Base-by-base conservation (phyloP, 2,888 invertebrate genomes). In the Ditula angustiorana region DNA sequence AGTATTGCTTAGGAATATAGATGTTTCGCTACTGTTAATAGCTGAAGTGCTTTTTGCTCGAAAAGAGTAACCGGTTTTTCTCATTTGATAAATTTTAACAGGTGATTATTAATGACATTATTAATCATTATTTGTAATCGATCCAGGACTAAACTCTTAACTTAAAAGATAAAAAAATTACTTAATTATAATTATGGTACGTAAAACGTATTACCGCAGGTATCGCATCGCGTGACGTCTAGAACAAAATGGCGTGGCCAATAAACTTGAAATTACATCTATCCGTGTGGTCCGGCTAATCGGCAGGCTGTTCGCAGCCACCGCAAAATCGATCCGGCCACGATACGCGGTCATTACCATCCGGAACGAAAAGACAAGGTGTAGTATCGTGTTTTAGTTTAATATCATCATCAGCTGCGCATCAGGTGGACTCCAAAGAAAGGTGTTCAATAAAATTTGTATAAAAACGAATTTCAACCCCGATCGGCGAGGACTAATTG, bases 361-460 rank as follows among this genome's bases (percentile, higher is more conserved):
- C 47, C 47, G 59, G 37, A 56, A 53, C 46, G 44, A 13, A 58
- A 46, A 30, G 49, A 52, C 63, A 63, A 63, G 57, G 57, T 58
- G 63, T 58, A 50, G n/a, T 16, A 16, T 7, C 52, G 16, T 41
- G 19, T 55, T 49, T 19, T 28, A 55, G 35, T 33, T 52, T 28
- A 23, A n/a, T 50, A 41, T 30, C 49, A 41, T 30, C 33, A 59
- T 64, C 64, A 64, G 64, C 64, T 64, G 64, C 78, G 73, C 74
- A 85, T 88, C 88, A 88, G 88, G 88, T 87, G 88, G 67, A 83
- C 84, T 81, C 85, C 87, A 77, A 75, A 79, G 77, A 87, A 88
- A 88, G 88, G 88, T 88, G 88, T 79, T 82, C 79, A 79, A 81
- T 80, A 81, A 82, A 76, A 77, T 76, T 78, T 79, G 71, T 74